phyloP scores from a whole-genome alignment of 2,888 invertebrate species.

The Diarsia dahlii region DNA sequence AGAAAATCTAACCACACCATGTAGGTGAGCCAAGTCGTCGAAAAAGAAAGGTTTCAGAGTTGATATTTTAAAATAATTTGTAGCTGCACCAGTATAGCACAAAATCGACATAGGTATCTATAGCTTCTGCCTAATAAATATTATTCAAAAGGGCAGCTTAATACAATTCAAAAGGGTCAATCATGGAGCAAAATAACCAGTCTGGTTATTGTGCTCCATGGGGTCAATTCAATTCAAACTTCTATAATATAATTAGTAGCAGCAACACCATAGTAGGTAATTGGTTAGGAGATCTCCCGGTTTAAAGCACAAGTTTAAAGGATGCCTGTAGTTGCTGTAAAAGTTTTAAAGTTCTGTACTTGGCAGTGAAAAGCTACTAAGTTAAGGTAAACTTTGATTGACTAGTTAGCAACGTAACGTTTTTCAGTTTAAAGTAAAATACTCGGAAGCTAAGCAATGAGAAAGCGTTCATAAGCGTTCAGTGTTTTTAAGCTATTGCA shows the following conservation, averaged over 20 bases:
- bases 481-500: too few relatives aligned
- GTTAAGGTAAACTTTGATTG: not conserved
- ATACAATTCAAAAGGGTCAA: not conserved
- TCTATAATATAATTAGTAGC: not conserved
- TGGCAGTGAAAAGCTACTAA: conserved; percentile 9
- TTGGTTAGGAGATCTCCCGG: not conserved
- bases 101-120: not conserved
- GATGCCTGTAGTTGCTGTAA: not conserved
- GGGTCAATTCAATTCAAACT: not conserved
- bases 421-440: not conserved
- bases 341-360: conserved; percentile 15
- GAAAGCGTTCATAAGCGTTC: not conserved
- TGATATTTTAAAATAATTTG: not conserved
- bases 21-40: too few relatives aligned
- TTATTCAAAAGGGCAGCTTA: not conserved
- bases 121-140: not conserved
- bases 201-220: too few relatives aligned
- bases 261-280: not conserved
- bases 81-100: not conserved
- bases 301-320: not conserved
- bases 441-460: not conserved
- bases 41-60: not conserved
- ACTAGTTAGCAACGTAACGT: not conserved
- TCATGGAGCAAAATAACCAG: too few relatives aligned
- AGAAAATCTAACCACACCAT: too few relatives aligned